A percentile compares a stretch with the other conserved stretches of the same genome.
phyloP scores from a whole-genome alignment of 2,888 invertebrate genomes.

The Eucriotettix oculatus region DNA sequence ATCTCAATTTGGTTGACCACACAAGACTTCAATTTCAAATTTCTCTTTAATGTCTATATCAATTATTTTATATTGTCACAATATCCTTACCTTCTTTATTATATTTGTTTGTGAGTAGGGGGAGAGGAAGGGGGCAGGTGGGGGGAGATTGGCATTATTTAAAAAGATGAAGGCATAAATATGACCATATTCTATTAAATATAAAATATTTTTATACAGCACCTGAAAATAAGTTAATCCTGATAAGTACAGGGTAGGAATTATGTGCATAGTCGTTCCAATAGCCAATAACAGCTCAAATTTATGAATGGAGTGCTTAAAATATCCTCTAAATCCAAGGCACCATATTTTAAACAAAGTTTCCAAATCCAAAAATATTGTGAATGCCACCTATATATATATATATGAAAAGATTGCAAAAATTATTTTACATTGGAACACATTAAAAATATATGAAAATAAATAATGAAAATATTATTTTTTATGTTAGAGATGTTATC shows the following conservation, averaged over 20 bases:
- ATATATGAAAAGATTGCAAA: not conserved
- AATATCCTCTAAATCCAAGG: constrained; percentile 86
- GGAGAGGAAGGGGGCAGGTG: no score
- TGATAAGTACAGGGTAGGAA: constrained; percentile 83
- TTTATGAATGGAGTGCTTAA: constrained; percentile 91
- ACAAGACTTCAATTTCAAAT: no score
- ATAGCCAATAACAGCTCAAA: constrained; percentile 87
- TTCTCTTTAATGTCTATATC: no score
- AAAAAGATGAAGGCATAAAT: not conserved
- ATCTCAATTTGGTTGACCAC: no score
- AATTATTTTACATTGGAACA: no score
- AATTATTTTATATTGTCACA: no score
- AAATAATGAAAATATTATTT: not conserved
- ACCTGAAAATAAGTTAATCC: constrained; percentile 95
- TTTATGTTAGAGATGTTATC: not conserved
- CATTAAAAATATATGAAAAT: not conserved
- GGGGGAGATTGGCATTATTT: no score
- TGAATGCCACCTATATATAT: constrained; percentile 63
- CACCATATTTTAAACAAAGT: constrained; percentile 96
- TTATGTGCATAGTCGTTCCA: constrained; percentile 85
- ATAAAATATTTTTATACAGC: not conserved
- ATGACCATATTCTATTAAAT: constrained; percentile 4
- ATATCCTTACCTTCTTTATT: no score
- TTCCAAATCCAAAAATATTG: constrained; percentile 85
- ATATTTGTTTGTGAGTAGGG: no score